These are phyloP conservation scores for Oryzias sinensis DNA, from an alignment of 2,797 vertebrate genomes.

Conservation along the genomic window DNA sequence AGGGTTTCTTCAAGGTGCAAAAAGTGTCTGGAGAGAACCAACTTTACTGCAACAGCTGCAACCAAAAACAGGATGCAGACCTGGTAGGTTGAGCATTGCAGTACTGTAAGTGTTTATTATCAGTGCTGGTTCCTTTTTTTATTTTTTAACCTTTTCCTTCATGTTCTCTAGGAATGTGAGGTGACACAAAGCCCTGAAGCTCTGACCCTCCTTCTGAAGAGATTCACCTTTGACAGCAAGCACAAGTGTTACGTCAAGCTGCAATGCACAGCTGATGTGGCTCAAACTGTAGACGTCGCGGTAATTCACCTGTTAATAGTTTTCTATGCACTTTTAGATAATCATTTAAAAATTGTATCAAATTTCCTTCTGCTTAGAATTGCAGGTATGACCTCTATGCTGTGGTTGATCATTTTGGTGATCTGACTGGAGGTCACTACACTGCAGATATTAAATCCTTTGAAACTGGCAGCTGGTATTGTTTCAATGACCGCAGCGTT, in stretches of 20 bases:
- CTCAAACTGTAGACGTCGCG: conserved; percentile 35
- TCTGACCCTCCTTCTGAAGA: conserved; percentile 74
- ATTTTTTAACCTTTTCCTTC: background rate
- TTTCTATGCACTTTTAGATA: background rate
- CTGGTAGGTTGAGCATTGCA: conserved; percentile 57
- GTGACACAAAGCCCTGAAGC: conserved; percentile 55
- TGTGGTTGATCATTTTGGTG: conserved; percentile 67
- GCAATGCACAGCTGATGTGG: conserved; percentile 50
- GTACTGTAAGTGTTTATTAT: background rate
- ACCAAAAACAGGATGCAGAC: conserved; percentile 54
- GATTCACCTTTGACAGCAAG: conserved; percentile 67
- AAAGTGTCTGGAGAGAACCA: conserved; percentile 55
- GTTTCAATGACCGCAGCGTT: conserved; percentile 65
- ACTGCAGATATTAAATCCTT: conserved; percentile 63
- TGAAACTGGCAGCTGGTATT: conserved; percentile 66
- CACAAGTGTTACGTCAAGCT: conserved; percentile 60
- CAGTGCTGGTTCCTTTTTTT: fast-evolving
- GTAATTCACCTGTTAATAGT: conserved; percentile 10
- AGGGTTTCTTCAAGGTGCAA: conserved; percentile 53
- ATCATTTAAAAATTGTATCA: background rate
- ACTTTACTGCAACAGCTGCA: conserved; percentile 67
- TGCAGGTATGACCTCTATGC: conserved; percentile 70
- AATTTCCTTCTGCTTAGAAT: conserved; percentile 26
- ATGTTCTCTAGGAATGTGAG: conserved; percentile 48
- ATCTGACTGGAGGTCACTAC: conserved; percentile 69